These are phyloP conservation scores for Himalopsyche kuldschensis DNA, from an alignment of 2,888 invertebrate species.

Conservation along the genomic window DNA sequence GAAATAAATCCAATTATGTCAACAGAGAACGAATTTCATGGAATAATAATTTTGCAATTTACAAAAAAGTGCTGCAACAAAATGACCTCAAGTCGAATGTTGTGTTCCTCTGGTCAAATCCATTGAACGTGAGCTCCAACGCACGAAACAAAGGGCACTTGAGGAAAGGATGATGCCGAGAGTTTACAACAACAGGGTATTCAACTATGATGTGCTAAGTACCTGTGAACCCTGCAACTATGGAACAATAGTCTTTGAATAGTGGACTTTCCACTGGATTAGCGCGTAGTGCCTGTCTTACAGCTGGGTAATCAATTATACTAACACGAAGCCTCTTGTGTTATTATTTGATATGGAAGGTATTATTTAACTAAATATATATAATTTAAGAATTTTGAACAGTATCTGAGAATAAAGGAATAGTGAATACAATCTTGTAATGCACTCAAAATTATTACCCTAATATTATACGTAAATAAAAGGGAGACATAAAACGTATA, in stretches of 20 bases:
- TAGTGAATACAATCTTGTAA: no score
- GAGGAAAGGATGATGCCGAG: neutral
- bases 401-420: no score
- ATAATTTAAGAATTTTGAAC: no score
- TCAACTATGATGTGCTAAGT: neutral
- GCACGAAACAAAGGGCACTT: neutral
- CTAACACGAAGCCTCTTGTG: neutral
- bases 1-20: no score
- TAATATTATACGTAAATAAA: no score
- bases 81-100: neutral
- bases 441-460: no score
- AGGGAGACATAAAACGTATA: no score
- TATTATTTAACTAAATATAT: no score
- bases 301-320: neutral
- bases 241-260: neutral
- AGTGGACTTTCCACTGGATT: neutral
- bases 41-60: no score
- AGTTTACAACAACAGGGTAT: neutral
- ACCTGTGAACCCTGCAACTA: neutral
- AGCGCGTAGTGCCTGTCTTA: neutral
- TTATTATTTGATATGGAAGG: neutral
- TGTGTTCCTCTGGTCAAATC: neutral
- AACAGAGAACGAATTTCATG: no score
- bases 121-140: neutral
- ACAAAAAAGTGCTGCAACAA: no score